phyloP scores from a whole-genome alignment of 2,797 vertebrate genomes.

The Halcyon chelicuti region DNA sequence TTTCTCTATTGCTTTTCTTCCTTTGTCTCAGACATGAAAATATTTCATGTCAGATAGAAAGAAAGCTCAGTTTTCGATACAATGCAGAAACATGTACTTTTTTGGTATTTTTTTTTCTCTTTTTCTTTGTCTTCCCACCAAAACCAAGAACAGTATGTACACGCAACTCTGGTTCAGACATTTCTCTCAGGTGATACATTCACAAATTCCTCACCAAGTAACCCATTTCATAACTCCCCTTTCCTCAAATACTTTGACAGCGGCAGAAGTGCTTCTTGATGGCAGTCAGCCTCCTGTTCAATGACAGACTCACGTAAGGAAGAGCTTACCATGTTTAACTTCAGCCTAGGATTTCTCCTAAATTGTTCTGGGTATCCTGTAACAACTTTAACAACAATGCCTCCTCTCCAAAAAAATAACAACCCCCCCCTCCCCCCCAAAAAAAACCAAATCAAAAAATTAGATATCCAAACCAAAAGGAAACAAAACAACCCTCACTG shows the following conservation, averaged over 20 bases:
- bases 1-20: neutral
- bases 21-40: conserved; percentile 15
- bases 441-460: neutral
- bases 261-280: neutral
- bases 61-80: neutral
- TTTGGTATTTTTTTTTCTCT: neutral
- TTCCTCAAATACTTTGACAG: neutral
- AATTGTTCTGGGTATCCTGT: neutral
- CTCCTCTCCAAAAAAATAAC: neutral
- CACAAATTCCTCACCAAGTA: neutral
- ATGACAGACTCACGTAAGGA: neutral
- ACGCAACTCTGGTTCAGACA: neutral
- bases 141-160: neutral
- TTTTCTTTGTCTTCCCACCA: neutral
- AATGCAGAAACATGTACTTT: neutral
- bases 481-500: neutral
- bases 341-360: neutral
- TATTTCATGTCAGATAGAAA: conserved; percentile 19
- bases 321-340: neutral
- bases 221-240: neutral
- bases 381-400: neutral
- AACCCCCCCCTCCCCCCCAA: too few species aligned
- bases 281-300: neutral
- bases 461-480: neutral
- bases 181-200: neutral